Base-by-base conservation (phyloP, 2,888 invertebrate genomes). In the Drosophila borborema region DNA sequence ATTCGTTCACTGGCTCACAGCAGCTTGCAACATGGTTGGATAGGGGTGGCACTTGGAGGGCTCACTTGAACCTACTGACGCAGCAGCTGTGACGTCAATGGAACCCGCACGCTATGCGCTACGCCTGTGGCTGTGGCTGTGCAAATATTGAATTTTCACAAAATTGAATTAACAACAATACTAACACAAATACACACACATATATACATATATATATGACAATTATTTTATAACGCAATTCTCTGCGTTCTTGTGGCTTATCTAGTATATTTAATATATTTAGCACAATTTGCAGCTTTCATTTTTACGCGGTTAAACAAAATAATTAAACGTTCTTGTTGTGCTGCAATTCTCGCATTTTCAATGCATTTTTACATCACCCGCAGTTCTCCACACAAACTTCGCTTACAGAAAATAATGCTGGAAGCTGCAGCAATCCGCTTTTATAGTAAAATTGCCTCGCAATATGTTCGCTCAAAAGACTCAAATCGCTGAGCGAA, bases 121-220 rank as follows among this genome's bases (percentile, higher is more conserved):
- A 72, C 54, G 20, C 20, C 20, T 20, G 66, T 55, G 56, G 51
- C 41, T 40, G 16, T 40, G 40, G 16, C 40, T 41, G 41, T 41
- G 41, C 48, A 62, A 63, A 18, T 84, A 85, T 85, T 72, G 90
- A 82, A 68, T 85, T 85, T 89, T 89, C 80, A 56, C 72, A 36
- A 66, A 66, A 60, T 49, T 59, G 46, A 69, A 43, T 70, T 40
- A 59, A 55, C 23, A 51, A 53, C 36, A 55, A 38, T 20, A 49
- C 49, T 28, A 46, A 45, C 16, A 58, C 34, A 58, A 16, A 58
- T 45, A 34, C 31, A 64, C 45, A 54, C 46, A 54, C 46, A 63
- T 23, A 45, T 20, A 16, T 8, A 49, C 16, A 8, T n/a, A n/a
- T 2, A 18, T 43, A 46, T 14, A 18, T 45, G 23, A 58, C 51